Base-by-base conservation (phyloP, 2,888 invertebrate species). In the Buathra laborator region DNA sequence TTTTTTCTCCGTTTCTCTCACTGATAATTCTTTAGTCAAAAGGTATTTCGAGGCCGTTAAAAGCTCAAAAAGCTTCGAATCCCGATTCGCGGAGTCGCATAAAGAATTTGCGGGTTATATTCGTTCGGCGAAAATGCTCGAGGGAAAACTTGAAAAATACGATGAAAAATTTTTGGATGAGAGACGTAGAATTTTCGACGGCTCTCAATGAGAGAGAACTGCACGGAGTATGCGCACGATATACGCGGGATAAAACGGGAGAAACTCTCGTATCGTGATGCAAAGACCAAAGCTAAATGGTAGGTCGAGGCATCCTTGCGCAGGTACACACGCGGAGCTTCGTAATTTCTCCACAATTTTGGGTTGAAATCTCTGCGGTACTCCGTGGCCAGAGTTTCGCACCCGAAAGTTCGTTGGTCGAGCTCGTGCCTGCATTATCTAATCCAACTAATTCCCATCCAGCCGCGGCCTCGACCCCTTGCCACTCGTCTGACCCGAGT, bases 391-490 rank as follows among this genome's bases (percentile, higher is more conserved):
- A 59, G 83, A 87, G 87, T 86, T 87, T 86, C 84, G 66, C 86
- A 87, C 85, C 83, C 85, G 85, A 86, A 86, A 85, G 86, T 88
- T 82, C 82, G 83, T 75, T 85, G 85, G 85, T 86, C 87, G 85
- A 87, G 87, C 88, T 87, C 88, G 84, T 81, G 86, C 78, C 86
- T 86, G 90, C 88, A 91, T 92, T 92, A 91, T 90, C 91, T 90
- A 90, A 89, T 88, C 89, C 78, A 86, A 89, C 86, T 87, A 86
- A 84, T 84, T 88, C 87, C 83, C 74, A 66, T 77, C 19, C 44
- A 70, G 59, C 53, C 64, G 24, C 70, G 43, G 48, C 24, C 70
- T 37, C 71, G 48, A 43, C n/a, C 79, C 53, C 59, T 70, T 37
- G 43, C 43, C 24, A 6, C 24, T 10, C 62, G 62, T 75, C 77